Evolutionary conservation across 1,140 invertebrate species (phyloP), one percentile per base, ranked within the genome.

Genomic region (Cotesia vestalis): DNA sequence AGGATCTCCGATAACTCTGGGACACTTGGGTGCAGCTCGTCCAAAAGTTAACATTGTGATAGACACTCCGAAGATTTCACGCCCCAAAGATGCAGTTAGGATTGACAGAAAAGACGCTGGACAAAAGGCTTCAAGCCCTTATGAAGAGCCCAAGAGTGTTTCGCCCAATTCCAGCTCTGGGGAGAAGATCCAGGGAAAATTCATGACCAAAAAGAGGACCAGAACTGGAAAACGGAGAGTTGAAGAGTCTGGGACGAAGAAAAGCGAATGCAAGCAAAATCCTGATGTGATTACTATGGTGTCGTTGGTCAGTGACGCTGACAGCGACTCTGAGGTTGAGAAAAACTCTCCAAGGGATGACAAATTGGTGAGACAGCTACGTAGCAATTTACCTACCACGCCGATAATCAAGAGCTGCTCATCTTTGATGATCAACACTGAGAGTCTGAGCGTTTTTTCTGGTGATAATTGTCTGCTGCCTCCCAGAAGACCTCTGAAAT

Each of bases 281-380:
- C 79, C 73, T 0, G 89, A 89, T 38, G 83, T 90, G 4, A 81
- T 89, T 2, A 90, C 89, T 0, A 90, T 90, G 89, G 89, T 90
- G 0, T 89, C 89, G 0, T 74, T 90, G 4, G 80, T 89, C 3
- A 89, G 88, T 73, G 88, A 89, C 0, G 85, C 86, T 0, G 88
- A 87, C 11, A 89, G 89, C 71, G 89, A 89, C 9, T 86, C 82
- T 52, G 89, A 90, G 61, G 78, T 75, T 14, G 80, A 82, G 11
- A 81, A 84, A 12, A 82, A 81, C 52, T 81, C 81, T 0, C 77
- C 76, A 64, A 79, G 78, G 3, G 82, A 85, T 53, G 80, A 85
- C 61, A 86, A 86, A 71, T 75, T 85, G 6, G 86, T 87, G 51
- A 78, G 79, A 36, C 81, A 86, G 68, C 62, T 86, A 14, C 76